A percentile compares a stretch with the other conserved stretches of the same genome.
These are phyloP conservation scores for Drosophila takahashii DNA, from an alignment of 1,140 invertebrate species.

Conservation along the genomic window DNA sequence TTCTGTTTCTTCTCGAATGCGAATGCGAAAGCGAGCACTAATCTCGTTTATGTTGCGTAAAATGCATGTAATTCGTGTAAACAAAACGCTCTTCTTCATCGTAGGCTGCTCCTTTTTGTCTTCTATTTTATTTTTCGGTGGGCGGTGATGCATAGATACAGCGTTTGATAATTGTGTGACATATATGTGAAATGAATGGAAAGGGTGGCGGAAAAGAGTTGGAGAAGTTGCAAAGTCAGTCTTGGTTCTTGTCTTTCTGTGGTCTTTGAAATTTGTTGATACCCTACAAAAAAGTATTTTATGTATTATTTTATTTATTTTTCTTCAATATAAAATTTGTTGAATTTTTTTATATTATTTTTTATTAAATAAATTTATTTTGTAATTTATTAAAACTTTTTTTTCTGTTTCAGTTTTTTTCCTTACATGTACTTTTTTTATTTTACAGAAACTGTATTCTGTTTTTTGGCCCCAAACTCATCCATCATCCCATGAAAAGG, in stretches of 20 bases:
- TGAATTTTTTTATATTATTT: no score
- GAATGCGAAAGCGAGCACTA: slow-evolving; percentile 75
- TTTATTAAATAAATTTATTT: no score
- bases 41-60: slow-evolving; percentile 82
- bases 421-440: neutral
- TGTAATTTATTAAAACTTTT: no score
- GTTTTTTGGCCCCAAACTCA: neutral
- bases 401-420: neutral
- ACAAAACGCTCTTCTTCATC: slow-evolving; percentile 43
- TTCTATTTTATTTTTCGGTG: neutral
- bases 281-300: neutral
- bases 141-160: slow-evolving; percentile 70
- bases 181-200: slow-evolving; percentile 62
- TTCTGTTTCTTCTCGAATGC: slow-evolving; percentile 52
- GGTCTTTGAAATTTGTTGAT: neutral
- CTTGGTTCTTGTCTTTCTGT: neutral
- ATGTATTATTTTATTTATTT: no score
- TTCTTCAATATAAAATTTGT: no score
- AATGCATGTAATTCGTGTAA: slow-evolving; percentile 81
- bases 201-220: slow-evolving; percentile 15
- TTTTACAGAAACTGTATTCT: neutral
- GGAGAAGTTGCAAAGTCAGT: slow-evolving; percentile 18
- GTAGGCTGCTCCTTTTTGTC: slow-evolving; percentile 30
- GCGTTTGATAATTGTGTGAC: slow-evolving; percentile 78
- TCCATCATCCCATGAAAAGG: neutral